Base-by-base conservation (phyloP, 2,888 invertebrate species). In the Barypeithes pellucidus region DNA sequence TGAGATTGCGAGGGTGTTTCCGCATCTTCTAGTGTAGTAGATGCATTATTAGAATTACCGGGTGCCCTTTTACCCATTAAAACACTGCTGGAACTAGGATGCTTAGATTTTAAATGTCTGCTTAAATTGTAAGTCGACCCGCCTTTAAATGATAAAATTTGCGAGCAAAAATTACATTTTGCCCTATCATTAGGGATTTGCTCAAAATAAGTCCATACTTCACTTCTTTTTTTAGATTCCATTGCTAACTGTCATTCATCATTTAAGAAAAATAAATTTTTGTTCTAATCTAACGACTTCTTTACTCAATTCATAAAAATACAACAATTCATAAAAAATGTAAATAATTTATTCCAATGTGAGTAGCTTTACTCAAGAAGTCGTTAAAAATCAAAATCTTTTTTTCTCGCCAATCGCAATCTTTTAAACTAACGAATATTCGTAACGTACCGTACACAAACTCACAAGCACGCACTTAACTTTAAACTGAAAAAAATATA, bases 91-190 rank as follows among this genome's bases (percentile, higher is more conserved):
- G n/a, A 41, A 41, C 41, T 41, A 41, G 41, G 16, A 43, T 43
- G 43, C 8, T 43, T 43, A 14, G 4, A 3, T 43, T 43, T 43
- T 16, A 16, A 14, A 43, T 16, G 43, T 16, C 43, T 43, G 14
- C 4, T 43, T 43, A 43, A 43, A 43, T 43, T 16, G 16, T 43
- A 43, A 43, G 43, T 43, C 9, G 16, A 43, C 3, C 16, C 43
- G 3, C 43, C 43, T 14, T 14, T 43, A 14, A 11, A 41, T 16
- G 70, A 70, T 29, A 70, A 29, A 3, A 63, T 54, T 63, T 70
- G 52, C 7, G 65, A 70, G 39, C 70, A 70, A 70, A 70, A 70
- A 22, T 65, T 70, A 29, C 70, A 65, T 43, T 65, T 70, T 54
- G 70, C 70, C 47, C 61, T 65, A 57, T 41, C 36, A 36, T 43